These are phyloP conservation scores for Mnemiopsis leidyi DNA, from an alignment of 37 sponge, comb jelly and placozoan genomes.

Conservation along the genomic window DNA sequence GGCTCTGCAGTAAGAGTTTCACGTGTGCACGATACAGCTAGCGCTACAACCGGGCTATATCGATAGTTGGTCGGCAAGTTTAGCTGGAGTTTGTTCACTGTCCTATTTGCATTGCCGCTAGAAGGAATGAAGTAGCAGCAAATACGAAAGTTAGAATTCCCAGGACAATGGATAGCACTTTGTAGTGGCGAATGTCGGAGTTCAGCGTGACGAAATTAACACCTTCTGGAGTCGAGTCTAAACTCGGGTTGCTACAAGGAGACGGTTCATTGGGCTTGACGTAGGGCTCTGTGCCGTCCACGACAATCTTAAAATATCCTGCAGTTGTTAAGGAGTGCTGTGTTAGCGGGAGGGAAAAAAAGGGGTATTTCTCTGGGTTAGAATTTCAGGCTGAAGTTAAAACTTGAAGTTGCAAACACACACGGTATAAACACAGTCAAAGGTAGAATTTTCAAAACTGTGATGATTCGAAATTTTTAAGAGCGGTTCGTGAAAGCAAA, in stretches of 20 bases:
- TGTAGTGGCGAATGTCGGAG: constrained; percentile 41
- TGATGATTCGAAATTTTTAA: background rate
- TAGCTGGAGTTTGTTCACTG: background rate
- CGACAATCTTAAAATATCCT: constrained; percentile 25
- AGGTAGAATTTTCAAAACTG: no score
- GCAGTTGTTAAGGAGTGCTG: constrained; percentile 19
- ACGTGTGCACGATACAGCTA: no score
- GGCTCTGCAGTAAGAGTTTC: no score
- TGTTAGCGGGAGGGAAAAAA: background rate
- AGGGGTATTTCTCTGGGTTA: background rate
- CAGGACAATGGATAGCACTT: constrained; percentile 54
- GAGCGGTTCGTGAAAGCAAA: background rate
- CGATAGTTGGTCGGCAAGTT: background rate
- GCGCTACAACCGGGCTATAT: background rate
- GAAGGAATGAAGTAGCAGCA: constrained; percentile 58
- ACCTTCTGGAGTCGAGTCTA: background rate
- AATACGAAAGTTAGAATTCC: constrained; percentile 63
- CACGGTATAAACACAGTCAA: background rate
- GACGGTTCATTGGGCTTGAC: background rate
- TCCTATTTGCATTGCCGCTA: constrained; percentile 54
- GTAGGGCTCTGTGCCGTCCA: constrained; percentile 4
- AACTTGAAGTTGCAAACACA: no score
- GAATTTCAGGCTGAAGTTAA: background rate
- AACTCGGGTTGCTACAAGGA: constrained; percentile 22
- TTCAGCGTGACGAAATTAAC: constrained; percentile 11